Evolutionary conservation across 2,888 invertebrate species (phyloP).

Genomic region (Stratiomys singularior): DNA sequence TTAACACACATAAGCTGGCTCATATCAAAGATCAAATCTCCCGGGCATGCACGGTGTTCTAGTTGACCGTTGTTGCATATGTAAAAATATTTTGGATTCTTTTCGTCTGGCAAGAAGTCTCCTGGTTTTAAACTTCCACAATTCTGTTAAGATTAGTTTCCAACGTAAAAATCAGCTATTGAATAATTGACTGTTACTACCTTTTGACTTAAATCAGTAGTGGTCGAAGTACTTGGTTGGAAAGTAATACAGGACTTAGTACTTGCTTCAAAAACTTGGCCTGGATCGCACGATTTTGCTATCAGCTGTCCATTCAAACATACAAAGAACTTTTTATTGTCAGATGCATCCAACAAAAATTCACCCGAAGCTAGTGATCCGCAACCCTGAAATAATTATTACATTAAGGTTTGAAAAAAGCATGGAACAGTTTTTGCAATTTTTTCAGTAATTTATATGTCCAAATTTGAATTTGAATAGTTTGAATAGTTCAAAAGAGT

Average conservation of each 20-base stretch:
- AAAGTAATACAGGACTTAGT: background rate
- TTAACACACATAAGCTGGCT: background rate
- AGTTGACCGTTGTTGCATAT: background rate
- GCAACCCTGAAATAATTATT: slow-evolving; percentile 19
- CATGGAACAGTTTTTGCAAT: no score
- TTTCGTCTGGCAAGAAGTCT: background rate
- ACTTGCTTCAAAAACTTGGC: background rate
- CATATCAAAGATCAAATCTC: background rate
- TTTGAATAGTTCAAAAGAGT: no score
- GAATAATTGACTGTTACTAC: background rate
- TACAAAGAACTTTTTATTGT: slow-evolving; percentile 33
- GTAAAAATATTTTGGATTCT: slow-evolving; percentile 7
- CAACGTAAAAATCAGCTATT: background rate
- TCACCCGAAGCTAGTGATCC: slow-evolving; percentile 9
- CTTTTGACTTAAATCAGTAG: background rate
- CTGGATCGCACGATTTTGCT: background rate
- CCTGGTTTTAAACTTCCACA: background rate
- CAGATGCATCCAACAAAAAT: slow-evolving; percentile 5
- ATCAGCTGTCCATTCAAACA: slow-evolving; percentile 27
- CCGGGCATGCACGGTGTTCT: background rate
- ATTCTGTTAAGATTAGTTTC: background rate
- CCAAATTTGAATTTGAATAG: no score
- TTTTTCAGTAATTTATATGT: no score
- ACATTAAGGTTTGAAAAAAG: no score
- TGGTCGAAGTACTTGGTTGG: background rate